Evolutionary conservation across 2,888 invertebrate species (phyloP).

Genomic region (Coelinius sp.): DNA sequence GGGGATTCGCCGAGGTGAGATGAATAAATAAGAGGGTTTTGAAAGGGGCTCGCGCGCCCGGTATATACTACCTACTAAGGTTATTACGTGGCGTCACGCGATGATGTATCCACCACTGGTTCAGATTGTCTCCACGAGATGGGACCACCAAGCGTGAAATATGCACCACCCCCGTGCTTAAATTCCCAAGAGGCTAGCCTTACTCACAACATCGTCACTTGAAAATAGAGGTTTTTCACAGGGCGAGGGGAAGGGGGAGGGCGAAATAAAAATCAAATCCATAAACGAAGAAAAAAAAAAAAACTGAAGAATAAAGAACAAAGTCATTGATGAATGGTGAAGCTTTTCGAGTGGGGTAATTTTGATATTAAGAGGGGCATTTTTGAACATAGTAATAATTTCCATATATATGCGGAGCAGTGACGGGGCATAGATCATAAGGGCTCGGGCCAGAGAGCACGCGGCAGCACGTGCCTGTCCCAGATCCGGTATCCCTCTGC

Average conservation of each 20-base stretch:
- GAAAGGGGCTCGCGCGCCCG: slow-evolving; percentile 54
- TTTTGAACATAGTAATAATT: slow-evolving; percentile 58
- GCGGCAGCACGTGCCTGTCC: slow-evolving; percentile 64
- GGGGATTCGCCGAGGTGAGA: slow-evolving; percentile 61
- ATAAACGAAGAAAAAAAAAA: neutral
- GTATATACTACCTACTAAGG: slow-evolving; percentile 45
- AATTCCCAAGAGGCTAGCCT: slow-evolving; percentile 50
- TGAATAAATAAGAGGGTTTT: slow-evolving; percentile 70
- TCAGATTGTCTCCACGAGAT: slow-evolving; percentile 71
- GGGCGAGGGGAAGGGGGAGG: no score
- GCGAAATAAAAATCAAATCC: neutral
- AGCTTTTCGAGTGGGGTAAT: slow-evolving; percentile 23
- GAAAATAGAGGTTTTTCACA: slow-evolving; percentile 27
- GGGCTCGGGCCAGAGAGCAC: slow-evolving; percentile 59
- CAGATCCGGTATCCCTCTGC: slow-evolving; percentile 51
- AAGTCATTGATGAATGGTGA: neutral
- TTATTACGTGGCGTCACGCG: slow-evolving; percentile 70
- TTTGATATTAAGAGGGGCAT: slow-evolving; percentile 50
- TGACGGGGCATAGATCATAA: slow-evolving; percentile 65
- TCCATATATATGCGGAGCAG: slow-evolving; percentile 52
- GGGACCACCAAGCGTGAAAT: slow-evolving; percentile 71
- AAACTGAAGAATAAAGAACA: neutral
- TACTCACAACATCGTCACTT: slow-evolving; percentile 66
- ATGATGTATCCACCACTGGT: slow-evolving; percentile 70
- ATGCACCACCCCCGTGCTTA: slow-evolving; percentile 55